Base-by-base conservation (phyloP, 2,797 vertebrate genomes). In the Dryobates pubescens region DNA sequence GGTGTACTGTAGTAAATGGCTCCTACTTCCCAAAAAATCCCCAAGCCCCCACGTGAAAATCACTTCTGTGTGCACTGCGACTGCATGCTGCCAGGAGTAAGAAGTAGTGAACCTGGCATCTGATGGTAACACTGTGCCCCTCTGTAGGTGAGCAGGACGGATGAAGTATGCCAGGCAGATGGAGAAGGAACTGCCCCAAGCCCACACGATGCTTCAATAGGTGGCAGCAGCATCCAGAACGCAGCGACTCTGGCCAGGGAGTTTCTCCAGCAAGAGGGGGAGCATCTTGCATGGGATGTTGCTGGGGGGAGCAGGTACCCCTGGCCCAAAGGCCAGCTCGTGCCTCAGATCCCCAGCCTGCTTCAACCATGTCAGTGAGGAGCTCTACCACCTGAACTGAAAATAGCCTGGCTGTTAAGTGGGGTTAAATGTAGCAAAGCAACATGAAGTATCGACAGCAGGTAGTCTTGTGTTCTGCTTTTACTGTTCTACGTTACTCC, bases 191-290 rank as follows among this genome's bases (percentile, higher is more conserved):
- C 36, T 91, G 71, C 26, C 61, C 45, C 51, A 19, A 36, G 27
- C 27, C 36, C 1, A 0, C 13, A 26, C 4, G 12, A 17, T 41
- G 20, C 36, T 67, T n/a, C 23, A 26, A 17, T 14, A 3, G 1
- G 4, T 10, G 27, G 11, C 59, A 57, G 27, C 34, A 72, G 41
- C 65, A 64, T 5, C 53, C n/a, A 34, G 43, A 32, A 13, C 0
- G 0, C 49, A 47, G 30, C 0, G 2, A 32, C 24, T 13, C n/a
- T 4, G 3, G 13, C 32, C 24, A 22, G 74, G 41, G 49, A 41
- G 62, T 63, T 67, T 62, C 59, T 68, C 49, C 15, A 54, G 36
- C 12, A 68, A 47, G 36, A 62, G 43, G 38, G 9, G 62, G n/a
- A 80, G 43, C n/a, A 53, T 69, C 19, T 43, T 53, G 49, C 63